A percentile compares a stretch with the other conserved stretches of the same genome.
Conservation (phyloP, 2,797 vertebrate genomes). For the Acestrorhynchus altus region DNA sequence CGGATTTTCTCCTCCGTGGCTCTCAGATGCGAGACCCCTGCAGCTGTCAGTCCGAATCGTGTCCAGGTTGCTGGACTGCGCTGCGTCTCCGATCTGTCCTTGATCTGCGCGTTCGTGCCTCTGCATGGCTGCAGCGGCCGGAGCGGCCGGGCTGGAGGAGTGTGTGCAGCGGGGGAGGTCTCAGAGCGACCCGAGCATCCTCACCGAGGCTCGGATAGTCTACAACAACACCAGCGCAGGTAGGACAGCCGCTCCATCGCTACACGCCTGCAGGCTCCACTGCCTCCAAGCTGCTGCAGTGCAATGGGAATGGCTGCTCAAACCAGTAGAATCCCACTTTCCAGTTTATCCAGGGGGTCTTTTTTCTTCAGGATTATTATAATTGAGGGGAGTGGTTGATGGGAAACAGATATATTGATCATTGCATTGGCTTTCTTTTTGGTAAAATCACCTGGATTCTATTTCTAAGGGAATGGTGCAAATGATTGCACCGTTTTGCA, state of each 20-base stretch:
- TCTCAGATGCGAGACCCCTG: slow-evolving; percentile 45
- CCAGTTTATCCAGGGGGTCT: background rate
- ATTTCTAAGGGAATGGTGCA: background rate
- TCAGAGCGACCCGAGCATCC: slow-evolving; percentile 94
- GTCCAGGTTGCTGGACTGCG: slow-evolving; percentile 46
- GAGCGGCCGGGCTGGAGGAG: slow-evolving; percentile 81
- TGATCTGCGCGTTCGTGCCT: slow-evolving; percentile 22
- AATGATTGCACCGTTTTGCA: background rate
- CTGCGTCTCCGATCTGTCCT: slow-evolving; percentile 52
- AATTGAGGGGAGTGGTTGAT: background rate
- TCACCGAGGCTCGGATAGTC: slow-evolving; percentile 80
- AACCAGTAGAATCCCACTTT: background rate
- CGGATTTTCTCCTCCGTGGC: slow-evolving; percentile 40
- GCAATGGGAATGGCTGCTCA: background rate
- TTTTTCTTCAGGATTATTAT: background rate
- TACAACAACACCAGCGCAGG: slow-evolving; percentile 84
- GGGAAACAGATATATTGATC: background rate
- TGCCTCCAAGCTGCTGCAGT: background rate
- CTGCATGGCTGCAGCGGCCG: slow-evolving; percentile 89
- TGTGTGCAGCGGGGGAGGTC: slow-evolving; percentile 90
- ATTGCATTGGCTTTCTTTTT: no score
- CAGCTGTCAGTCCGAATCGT: slow-evolving; percentile 56
- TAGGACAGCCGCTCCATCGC: slow-evolving; percentile 61
- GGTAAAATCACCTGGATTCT: no score
- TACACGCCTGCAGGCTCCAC: background rate